Evolutionary conservation across 2,888 invertebrate species (phyloP).

Genomic region (Amphipoea oculea): DNA sequence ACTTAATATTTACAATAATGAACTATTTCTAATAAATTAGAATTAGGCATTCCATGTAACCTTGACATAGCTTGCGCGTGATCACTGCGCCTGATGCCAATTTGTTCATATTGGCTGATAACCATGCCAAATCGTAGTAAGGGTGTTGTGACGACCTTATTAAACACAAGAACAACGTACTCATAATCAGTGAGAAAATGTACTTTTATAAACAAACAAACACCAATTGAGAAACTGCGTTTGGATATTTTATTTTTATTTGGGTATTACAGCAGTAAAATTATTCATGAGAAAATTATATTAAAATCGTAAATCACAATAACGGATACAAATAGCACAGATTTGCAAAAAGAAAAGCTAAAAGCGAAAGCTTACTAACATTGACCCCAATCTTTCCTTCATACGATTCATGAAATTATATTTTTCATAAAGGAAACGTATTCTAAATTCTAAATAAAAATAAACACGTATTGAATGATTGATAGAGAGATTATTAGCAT

Average conservation of each 20-base stretch:
- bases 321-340: slow-evolving; percentile 38
- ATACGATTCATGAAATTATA: slow-evolving; percentile 20
- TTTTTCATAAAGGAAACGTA: slow-evolving; percentile 39
- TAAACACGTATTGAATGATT: slow-evolving; percentile 56
- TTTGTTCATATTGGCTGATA: slow-evolving; percentile 70
- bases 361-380: slow-evolving; percentile 48
- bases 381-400: slow-evolving; percentile 53
- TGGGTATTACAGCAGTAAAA: slow-evolving; percentile 28
- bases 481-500: slow-evolving; percentile 52
- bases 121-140: slow-evolving; percentile 71
- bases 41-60: slow-evolving; percentile 59
- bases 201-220: slow-evolving; percentile 17
- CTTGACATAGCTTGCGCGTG: slow-evolving; percentile 70
- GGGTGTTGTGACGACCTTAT: slow-evolving; percentile 66
- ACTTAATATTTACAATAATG: slow-evolving; percentile 14
- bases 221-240: slow-evolving; percentile 28
- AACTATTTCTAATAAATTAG: slow-evolving; percentile 43
- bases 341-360: slow-evolving; percentile 22
- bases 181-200: slow-evolving; percentile 30
- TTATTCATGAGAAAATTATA: slow-evolving; percentile 44
- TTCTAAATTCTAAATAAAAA: slow-evolving; percentile 45
- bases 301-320: slow-evolving; percentile 51
- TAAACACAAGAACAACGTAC: slow-evolving; percentile 48
- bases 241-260: slow-evolving; percentile 37
- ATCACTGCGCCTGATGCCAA: slow-evolving; percentile 70